Base-by-base conservation (phyloP, 2,888 invertebrate species). In the Athalia cordata region DNA sequence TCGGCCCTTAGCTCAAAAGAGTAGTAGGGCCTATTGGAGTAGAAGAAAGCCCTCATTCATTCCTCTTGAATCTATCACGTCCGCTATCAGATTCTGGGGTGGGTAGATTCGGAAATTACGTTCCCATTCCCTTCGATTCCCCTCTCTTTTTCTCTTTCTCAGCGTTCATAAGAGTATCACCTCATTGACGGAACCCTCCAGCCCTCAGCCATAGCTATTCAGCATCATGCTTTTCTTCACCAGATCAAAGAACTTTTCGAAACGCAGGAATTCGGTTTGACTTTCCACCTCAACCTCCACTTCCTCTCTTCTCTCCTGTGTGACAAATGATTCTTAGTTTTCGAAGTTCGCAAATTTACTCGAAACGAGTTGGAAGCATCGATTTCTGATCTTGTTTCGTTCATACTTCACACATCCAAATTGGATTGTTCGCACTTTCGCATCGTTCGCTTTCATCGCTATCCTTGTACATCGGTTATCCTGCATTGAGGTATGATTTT, bases 21-120 rank as follows among this genome's bases (percentile, higher is more conserved):
- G 29, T 29, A 29, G 29, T 29, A 29, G 29, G 29, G 29, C 29
- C 29, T 29, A 29, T 29, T 29, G 5, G 47, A 47, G 9, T 47
- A 6, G 66, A 13, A 9, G 49, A 8, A 49, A 49, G 49, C 15
- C 49, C 49, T 66, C 15, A 49, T 66, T 66, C 66, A 66, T 66
- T 66, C 49, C 66, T 66, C 49, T 8, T 15, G 49, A 66, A 66
- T 66, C 49, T 66, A 66, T 66, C 49, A 66, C 66, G 49, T 66
- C 49, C 66, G 66, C 49, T 66, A 49, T 49, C 15, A n/a, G 49
- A 49, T n/a, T 13, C 49, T 49, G 49, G 66, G 13, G 49, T 15
- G 47, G 49, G 66, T 66, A 49, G 66, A 66, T 66, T 66, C 66
- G 66, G 66, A 66, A 66, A 66, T 66, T 49, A 66, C 66, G 66